Evolutionary conservation across 2,797 vertebrate genomes (phyloP).

Genomic region (Gobio occitaniae): DNA sequence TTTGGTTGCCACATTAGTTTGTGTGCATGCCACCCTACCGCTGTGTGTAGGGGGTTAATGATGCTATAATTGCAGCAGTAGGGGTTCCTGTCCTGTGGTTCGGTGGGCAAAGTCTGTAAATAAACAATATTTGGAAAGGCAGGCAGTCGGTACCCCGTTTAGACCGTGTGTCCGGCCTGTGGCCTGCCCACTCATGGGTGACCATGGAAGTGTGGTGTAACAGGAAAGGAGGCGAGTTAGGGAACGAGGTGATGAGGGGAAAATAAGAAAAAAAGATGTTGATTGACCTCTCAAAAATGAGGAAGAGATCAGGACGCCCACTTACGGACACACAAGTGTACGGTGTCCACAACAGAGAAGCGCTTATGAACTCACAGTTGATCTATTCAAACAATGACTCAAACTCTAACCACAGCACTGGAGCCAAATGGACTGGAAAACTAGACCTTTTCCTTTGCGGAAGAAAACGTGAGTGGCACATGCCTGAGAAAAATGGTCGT

Average conservation of each 20-base stretch:
- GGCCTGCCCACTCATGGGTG: slow-evolving; percentile 72
- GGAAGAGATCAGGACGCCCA: slow-evolving; percentile 53
- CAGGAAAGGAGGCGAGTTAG: slow-evolving; percentile 57
- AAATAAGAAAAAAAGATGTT: slow-evolving; percentile 41
- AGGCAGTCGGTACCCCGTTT: slow-evolving; percentile 71
- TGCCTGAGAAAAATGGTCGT: background rate
- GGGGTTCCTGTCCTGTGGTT: slow-evolving; percentile 76
- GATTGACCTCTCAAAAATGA: slow-evolving; percentile 38
- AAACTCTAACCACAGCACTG: slow-evolving; percentile 13
- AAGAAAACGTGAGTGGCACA: background rate
- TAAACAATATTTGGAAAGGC: slow-evolving; percentile 71
- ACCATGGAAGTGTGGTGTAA: slow-evolving; percentile 58
- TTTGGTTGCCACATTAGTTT: slow-evolving; percentile 41
- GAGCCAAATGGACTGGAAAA: slow-evolving; percentile 23
- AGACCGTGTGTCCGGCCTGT: slow-evolving; percentile 46
- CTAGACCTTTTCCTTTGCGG: background rate
- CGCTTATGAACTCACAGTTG: slow-evolving; percentile 25
- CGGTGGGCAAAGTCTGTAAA: slow-evolving; percentile 73
- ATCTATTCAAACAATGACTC: slow-evolving; percentile 30
- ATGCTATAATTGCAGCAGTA: slow-evolving; percentile 62
- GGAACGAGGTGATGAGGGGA: slow-evolving; percentile 45
- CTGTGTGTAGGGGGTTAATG: slow-evolving; percentile 60
- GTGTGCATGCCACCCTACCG: slow-evolving; percentile 44
- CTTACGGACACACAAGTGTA: slow-evolving; percentile 30
- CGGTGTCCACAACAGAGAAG: slow-evolving; percentile 29